These are phyloP conservation scores for Philopedon plagiatum DNA, from an alignment of 2,888 invertebrate genomes.

Conservation along the genomic window DNA sequence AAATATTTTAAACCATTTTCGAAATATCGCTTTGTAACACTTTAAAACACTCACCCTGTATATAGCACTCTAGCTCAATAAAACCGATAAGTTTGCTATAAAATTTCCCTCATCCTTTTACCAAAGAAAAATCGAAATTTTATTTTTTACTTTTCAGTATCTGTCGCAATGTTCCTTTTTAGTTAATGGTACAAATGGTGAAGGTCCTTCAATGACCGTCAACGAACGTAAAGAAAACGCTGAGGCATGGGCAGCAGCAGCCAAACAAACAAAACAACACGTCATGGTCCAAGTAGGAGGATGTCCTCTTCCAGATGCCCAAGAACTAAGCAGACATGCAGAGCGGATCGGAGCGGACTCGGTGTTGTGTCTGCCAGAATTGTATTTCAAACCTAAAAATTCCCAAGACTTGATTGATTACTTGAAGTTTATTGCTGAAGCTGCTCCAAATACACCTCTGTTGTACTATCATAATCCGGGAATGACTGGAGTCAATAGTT, in stretches of 20 bases:
- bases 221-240: constrained; percentile 78
- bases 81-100: no score
- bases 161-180: constrained; percentile 48
- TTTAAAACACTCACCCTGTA: no score
- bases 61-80: no score
- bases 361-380: constrained; percentile 81
- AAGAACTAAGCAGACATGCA: constrained; percentile 80
- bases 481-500: constrained; percentile 81
- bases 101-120: no score
- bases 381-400: constrained; percentile 80
- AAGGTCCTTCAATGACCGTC: constrained; percentile 78
- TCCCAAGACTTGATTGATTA: constrained; percentile 77
- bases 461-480: constrained; percentile 88
- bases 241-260: constrained; percentile 76
- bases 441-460: constrained; percentile 75
- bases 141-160: no score
- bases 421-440: constrained; percentile 72
- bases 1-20: no score
- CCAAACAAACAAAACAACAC: constrained; percentile 72
- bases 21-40: no score
- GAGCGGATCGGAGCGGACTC: constrained; percentile 77
- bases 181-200: constrained; percentile 88
- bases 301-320: constrained; percentile 76
- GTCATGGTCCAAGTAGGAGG: constrained; percentile 84
- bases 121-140: no score